Evolutionary conservation across 1,140 invertebrate species (phyloP), one percentile per base, ranked within the genome.

Genomic region (Nasonia longicornis): DNA sequence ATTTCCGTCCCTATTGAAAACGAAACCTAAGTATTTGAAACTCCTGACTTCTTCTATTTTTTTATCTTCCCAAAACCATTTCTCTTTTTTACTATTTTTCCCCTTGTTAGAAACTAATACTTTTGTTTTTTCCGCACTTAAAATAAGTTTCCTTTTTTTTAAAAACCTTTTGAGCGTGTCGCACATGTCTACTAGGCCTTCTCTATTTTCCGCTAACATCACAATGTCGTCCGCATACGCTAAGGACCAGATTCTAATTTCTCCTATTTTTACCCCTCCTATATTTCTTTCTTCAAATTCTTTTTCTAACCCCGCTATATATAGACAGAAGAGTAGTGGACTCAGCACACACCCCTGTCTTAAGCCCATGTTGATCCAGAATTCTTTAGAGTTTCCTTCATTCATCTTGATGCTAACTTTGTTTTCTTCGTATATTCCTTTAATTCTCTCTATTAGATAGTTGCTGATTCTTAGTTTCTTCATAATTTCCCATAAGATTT

Each of bases 21-120:
- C 31, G 31, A 31, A 31, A 22, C 48, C 67, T 38, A 77, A 35
- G 48, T 83, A 83, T 77, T 83, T 80, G 42, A 79, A 83, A 12
- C 45, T 20, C 10, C 63, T 69, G 0, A 83, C 77, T 20, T 83
- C 42, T 22, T 83, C 82, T 63, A 83, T 35, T 22, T 64, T 11
- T 38, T 75, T 31, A 4, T 4, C 31, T 4, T 31, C 31, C 31
- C 31, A 31, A 2, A 31, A 31, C 31, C 4, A 31, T 48, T 63
- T 63, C 38, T 45, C 64, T 67, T 66, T 45, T 63, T 35, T 26
- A 22, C 70, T 29, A 80, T 58, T 58, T 8, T 8, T 58, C 52
- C 52, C 52, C 3, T 58, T 31, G 31, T 31, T 31, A 4, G 2
- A 31, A 2, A 31, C 31, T 31, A 31, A 4, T 4, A 31, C 31